Conservation (phyloP, 2,888 invertebrate species). For the Neria commutata region DNA sequence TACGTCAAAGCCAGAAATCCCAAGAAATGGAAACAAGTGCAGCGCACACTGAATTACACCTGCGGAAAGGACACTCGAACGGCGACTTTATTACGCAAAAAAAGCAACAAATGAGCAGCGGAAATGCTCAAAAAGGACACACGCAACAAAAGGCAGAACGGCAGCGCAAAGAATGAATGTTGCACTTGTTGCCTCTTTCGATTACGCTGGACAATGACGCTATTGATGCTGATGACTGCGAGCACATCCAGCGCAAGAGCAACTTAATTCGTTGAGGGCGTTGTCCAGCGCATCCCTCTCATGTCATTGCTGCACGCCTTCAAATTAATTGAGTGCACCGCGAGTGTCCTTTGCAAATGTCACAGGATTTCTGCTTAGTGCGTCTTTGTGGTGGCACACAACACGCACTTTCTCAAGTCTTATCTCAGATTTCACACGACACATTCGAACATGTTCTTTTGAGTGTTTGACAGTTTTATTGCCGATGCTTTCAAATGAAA, state of each 20-base stretch:
- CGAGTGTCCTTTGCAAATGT: too few relatives aligned
- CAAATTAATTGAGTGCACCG: background rate
- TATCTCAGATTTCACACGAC: slow-evolving; percentile 36
- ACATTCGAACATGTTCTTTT: background rate
- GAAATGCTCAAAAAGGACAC: background rate
- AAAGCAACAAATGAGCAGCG: slow-evolving; percentile 13
- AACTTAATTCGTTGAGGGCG: background rate
- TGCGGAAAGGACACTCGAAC: slow-evolving; percentile 18
- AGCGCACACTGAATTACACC: slow-evolving; percentile 19
- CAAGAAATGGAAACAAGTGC: slow-evolving; percentile 4
- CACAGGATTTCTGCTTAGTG: background rate
- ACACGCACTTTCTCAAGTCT: slow-evolving; percentile 32
- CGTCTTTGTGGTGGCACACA: background rate
- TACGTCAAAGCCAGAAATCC: slow-evolving; percentile 33
- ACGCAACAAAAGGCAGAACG: background rate
- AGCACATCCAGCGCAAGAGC: too few relatives aligned
- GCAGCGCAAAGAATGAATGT: background rate
- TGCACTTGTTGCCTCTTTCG: background rate
- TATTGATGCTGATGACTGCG: too few relatives aligned
- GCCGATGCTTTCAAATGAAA: background rate
- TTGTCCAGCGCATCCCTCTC: background rate
- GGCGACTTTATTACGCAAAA: slow-evolving; percentile 6
- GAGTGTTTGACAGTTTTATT: slow-evolving; percentile 27
- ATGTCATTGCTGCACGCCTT: background rate
- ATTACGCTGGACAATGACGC: too few relatives aligned